These are phyloP conservation scores for Streptopelia turtur DNA, from an alignment of 2,797 vertebrate genomes.

Conservation along the genomic window DNA sequence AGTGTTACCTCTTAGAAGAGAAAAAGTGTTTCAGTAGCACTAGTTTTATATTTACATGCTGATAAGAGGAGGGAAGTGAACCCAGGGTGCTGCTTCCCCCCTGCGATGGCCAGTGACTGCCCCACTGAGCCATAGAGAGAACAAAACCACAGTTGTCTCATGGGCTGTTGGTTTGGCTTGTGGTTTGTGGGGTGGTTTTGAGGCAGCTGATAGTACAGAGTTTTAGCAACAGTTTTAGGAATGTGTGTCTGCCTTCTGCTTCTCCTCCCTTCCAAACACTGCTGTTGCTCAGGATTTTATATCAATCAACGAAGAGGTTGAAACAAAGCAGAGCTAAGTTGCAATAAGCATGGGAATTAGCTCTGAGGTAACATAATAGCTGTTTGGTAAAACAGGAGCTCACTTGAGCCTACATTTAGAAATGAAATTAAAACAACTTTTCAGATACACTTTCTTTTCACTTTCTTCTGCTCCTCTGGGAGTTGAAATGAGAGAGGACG, in stretches of 20 bases:
- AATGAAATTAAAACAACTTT: neutral
- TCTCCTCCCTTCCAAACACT: neutral
- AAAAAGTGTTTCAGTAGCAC: neutral
- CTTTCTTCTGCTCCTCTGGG: neutral
- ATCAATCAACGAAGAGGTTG: neutral
- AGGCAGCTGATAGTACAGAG: neutral
- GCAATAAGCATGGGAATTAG: neutral
- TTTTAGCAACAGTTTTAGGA: neutral
- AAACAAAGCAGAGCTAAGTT: neutral
- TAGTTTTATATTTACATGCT: neutral
- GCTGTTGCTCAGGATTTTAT: neutral
- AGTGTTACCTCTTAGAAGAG: neutral
- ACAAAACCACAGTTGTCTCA: neutral
- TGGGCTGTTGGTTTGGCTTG: neutral
- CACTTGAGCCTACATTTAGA: neutral
- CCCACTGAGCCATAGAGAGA: fast-evolving
- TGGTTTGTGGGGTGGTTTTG: neutral
- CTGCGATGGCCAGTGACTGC: neutral
- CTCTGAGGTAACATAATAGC: neutral
- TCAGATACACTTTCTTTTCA: neutral
- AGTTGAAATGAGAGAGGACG: neutral
- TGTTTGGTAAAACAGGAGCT: neutral
- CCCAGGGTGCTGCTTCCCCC: neutral
- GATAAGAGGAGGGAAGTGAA: neutral
- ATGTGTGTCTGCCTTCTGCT: neutral